Percentiles rank a stretch among this genome's conserved stretches.
These are phyloP conservation scores for Rhodinocichla rosea DNA, from an alignment of 2,113 vertebrate genomes.

Conservation along the genomic window DNA sequence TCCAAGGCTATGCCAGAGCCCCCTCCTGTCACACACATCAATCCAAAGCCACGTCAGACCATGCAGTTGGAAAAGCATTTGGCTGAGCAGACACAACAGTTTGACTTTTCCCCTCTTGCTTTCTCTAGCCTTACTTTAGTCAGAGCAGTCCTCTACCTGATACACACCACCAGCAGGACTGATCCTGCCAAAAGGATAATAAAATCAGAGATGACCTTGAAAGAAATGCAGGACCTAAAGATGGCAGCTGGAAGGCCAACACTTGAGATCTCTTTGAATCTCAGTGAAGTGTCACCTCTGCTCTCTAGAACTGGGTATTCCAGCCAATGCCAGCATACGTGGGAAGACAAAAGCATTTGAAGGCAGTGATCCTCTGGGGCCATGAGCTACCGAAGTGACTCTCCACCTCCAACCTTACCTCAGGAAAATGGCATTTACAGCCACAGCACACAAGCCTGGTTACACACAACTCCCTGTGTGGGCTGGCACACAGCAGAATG, in stretches of 20 bases:
- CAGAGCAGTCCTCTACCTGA: neutral
- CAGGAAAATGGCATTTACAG: neutral
- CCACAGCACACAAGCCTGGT: rapidly evolving
- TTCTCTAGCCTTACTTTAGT: neutral
- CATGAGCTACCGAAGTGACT: neutral
- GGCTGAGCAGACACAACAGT: neutral
- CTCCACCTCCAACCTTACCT: neutral
- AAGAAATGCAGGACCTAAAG: neutral
- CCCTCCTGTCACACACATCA: neutral
- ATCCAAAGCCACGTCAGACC: rapidly evolving
- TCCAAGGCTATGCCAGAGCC: neutral
- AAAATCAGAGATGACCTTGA: neutral
- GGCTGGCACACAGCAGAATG: neutral
- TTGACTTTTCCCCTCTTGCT: neutral
- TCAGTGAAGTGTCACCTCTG: neutral
- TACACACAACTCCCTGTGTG: rapidly evolving
- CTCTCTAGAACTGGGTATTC: neutral
- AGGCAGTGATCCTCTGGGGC: neutral
- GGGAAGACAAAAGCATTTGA: neutral
- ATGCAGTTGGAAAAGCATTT: neutral
- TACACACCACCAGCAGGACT: neutral
- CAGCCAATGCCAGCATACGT: rapidly evolving
- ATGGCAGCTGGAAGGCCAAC: constrained; percentile 55
- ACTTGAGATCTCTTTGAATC: constrained; percentile 3
- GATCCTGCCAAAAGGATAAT: neutral